phyloP scores from a whole-genome alignment of 2,888 invertebrate species.

The Callosobruchus maculatus region DNA sequence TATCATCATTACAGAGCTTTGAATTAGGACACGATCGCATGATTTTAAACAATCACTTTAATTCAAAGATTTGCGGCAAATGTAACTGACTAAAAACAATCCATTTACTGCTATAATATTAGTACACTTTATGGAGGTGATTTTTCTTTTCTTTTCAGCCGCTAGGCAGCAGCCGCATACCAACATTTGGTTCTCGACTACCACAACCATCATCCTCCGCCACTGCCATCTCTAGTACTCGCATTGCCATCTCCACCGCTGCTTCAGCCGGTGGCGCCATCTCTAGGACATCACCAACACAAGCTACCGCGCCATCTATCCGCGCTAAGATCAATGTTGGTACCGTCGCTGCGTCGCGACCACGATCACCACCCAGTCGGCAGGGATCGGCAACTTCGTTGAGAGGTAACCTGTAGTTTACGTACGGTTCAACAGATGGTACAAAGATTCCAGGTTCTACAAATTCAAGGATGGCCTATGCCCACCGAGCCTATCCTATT shows the following conservation, averaged over 20 bases:
- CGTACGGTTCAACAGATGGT: neutral
- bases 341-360: neutral
- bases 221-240: conserved; percentile 10
- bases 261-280: neutral
- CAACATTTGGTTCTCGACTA: conserved; percentile 40
- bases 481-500: no score
- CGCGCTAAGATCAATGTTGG: neutral
- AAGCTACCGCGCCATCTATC: conserved; percentile 1
- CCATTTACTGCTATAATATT: no score
- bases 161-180: conserved; percentile 39
- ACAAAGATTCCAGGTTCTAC: no score
- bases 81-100: no score
- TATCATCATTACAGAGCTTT: no score
- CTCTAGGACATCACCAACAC: neutral
- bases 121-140: no score
- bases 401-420: neutral
- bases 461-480: no score
- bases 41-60: no score
- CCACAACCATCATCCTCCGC: conserved; percentile 27
- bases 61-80: no score
- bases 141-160: conserved; percentile 32
- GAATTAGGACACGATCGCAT: no score
- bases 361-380: neutral
- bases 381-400: neutral
- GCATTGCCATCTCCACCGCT: neutral